A percentile compares a stretch with the other conserved stretches of the same genome.
These are phyloP conservation scores for Oryzias woworae DNA, from an alignment of 2,113 vertebrate genomes.

Conservation along the genomic window DNA sequence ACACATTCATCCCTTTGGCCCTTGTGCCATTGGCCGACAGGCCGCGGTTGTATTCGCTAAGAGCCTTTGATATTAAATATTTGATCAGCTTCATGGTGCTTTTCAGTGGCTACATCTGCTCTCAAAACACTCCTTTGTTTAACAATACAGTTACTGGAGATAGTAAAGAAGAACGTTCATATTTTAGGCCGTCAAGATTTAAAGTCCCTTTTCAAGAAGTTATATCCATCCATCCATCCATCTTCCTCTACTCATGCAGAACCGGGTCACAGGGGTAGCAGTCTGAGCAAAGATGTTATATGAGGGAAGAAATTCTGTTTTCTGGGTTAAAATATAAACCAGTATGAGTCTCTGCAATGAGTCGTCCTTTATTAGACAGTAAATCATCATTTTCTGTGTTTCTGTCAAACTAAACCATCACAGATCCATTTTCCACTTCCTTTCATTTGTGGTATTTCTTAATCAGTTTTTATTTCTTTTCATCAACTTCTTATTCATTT, in stretches of 20 bases:
- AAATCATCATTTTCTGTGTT: not conserved
- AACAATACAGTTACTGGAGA: not conserved
- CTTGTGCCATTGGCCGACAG: conserved; percentile 9
- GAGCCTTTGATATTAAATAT: not conserved
- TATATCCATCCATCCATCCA: not conserved
- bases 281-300: too few species aligned
- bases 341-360: not conserved
- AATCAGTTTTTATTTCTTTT: conserved; percentile 4
- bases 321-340: not conserved
- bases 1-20: conserved; percentile 36
- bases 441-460: not conserved
- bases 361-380: not conserved
- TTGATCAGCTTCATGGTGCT: not conserved
- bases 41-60: conserved; percentile 15
- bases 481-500: not conserved
- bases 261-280: too few species aligned
- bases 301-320: not conserved
- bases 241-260: too few species aligned
- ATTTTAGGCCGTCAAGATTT: not conserved
- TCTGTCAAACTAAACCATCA: not conserved
- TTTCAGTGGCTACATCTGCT: not conserved
- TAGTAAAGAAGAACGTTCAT: not conserved
- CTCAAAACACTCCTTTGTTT: too few species aligned
- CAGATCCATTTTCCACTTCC: conserved; percentile 8
- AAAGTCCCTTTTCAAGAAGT: not conserved